phyloP scores from a whole-genome alignment of 1,140 invertebrate species.

The Macrobrachium rosenbergii region DNA sequence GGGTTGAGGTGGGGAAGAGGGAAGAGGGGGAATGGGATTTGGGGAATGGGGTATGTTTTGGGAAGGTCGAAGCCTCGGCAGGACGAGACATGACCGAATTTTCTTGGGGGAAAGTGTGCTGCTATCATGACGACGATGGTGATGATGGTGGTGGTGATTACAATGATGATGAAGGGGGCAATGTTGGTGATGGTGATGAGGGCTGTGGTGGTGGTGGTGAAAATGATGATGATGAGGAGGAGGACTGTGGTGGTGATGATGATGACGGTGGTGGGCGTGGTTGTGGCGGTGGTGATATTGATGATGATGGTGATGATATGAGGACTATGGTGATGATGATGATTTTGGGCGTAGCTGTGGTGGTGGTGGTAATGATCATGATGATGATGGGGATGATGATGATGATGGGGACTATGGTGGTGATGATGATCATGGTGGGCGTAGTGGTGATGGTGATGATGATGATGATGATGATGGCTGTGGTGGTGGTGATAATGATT shows the following conservation, averaged over 20 bases:
- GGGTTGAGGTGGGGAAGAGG: no score
- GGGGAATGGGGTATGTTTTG: no score
- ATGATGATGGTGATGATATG: conserved; percentile 8
- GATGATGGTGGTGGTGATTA: not conserved
- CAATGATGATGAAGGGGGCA: not conserved
- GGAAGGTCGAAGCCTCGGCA: no score
- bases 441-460: not conserved
- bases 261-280: not conserved
- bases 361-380: not conserved
- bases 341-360: not conserved
- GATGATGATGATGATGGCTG: conserved; percentile 8
- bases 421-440: no score
- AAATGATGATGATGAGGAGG: not conserved
- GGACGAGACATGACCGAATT: no score
- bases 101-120: no score
- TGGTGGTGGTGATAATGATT: not conserved
- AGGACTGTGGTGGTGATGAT: not conserved
- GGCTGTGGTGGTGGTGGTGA: not conserved
- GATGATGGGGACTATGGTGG: not conserved
- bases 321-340: not conserved
- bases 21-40: no score
- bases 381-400: not conserved
- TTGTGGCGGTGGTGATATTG: not conserved
- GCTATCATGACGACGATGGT: not conserved
- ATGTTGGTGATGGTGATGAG: not conserved